Base-by-base conservation (phyloP, 1,140 invertebrate genomes). In the Drosophila nikananu region DNA sequence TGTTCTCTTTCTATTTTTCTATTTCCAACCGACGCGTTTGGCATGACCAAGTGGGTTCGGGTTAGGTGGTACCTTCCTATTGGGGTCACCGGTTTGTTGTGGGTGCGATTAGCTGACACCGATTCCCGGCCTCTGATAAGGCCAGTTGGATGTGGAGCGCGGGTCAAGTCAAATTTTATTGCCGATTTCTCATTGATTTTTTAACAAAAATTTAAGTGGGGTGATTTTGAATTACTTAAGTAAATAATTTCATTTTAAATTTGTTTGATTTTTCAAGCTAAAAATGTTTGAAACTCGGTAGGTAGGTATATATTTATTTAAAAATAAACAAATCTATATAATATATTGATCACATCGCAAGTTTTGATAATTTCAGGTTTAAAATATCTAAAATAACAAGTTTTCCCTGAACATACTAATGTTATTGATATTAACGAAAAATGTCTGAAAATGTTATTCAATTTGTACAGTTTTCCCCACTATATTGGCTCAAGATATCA, bases 51-150 rank as follows among this genome's bases (percentile, higher is more conserved):
- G 42, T 48, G 49, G 32, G 30, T 39, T 32, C n/a, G 68, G 68
- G 55, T 46, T 21, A 32, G 63, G 55, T 51, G 62, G 35, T 32
- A 21, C 30, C 19, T 39, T 25, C 30, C 71, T 37, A 74, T 74
- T 74, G 71, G 39, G 71, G 71, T 61, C 71, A 74, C 27, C 30
- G 51, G 65, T 30, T 66, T 27, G 67, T 67, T 67, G 66, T 73
- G 71, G 68, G 68, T 73, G 71, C 67, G 70, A 72, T 72, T 72
- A 72, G 70, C 44, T 61, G 70, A 51, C 71, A 73, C 71, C 71
- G 55, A 72, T 73, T 72, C 54, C 66, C 66, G 37, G 25, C 23
- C 30, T 8, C 57, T 72, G 70, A 73, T 73, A 73, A 73, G 67
- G 25, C 48, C 37, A 21, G 10, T 51, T 35, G 30, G 60, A 19